Evolutionary conservation across 2,888 invertebrate genomes (phyloP).

Genomic region (Rhodophaea formosa): DNA sequence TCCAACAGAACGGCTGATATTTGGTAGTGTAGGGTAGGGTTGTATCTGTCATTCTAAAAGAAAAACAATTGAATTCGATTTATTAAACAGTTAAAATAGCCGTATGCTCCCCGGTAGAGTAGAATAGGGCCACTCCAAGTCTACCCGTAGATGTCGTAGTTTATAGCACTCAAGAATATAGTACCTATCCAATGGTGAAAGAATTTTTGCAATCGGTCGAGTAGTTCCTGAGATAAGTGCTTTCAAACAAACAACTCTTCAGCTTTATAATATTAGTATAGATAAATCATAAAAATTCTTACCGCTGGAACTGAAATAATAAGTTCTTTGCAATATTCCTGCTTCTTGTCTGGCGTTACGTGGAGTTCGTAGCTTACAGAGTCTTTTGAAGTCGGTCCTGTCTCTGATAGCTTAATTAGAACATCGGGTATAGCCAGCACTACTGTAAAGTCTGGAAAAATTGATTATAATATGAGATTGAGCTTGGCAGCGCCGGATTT

Average conservation of each 20-base stretch:
- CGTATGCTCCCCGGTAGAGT: too few species aligned
- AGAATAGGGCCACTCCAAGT: too few species aligned
- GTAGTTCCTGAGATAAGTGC: too few species aligned
- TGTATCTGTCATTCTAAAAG: slow-evolving; percentile 29
- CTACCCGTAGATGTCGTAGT: too few species aligned
- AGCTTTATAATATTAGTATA: too few species aligned
- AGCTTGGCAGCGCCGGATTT: too few species aligned
- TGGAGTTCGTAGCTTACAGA: neutral
- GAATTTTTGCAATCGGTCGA: too few species aligned
- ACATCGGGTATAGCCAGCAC: slow-evolving; percentile 34
- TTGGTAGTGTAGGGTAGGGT: slow-evolving; percentile 34
- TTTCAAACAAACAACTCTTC: too few species aligned
- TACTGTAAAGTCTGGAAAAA: slow-evolving; percentile 39
- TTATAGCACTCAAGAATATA: too few species aligned
- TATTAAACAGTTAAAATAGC: neutral
- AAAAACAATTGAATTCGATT: neutral
- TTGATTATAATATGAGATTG: too few species aligned
- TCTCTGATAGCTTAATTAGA: neutral
- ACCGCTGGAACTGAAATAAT: slow-evolving; percentile 33
- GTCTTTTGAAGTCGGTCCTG: neutral
- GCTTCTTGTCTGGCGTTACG: neutral
- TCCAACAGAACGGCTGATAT: slow-evolving; percentile 35
- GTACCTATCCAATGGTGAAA: too few species aligned
- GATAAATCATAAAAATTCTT: too few species aligned
- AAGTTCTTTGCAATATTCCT: slow-evolving; percentile 29